Evolutionary conservation across 2,113 vertebrate species (phyloP), one percentile per base, ranked within the genome.

Genomic region (Menura novaehollandiae): DNA sequence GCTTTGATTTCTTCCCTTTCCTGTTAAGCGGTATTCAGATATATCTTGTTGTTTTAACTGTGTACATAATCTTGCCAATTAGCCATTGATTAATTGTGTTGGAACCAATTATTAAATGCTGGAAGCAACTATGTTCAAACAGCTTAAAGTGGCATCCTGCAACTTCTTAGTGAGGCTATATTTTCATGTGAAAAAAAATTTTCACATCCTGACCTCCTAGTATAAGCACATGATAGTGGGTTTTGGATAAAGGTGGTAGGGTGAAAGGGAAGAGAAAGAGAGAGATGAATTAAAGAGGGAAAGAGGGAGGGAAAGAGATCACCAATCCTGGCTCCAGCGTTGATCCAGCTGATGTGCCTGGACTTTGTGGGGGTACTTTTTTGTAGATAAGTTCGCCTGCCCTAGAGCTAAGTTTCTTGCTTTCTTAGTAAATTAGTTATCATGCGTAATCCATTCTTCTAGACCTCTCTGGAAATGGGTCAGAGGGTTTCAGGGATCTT

Each of bases 1-100:
- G 71, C 63, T 91, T 62, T 85, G 30, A 27, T 90, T 91, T 94
- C 60, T 88, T 62, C 46, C 46, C 53, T 88, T 91, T 90, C 58
- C 44, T 73, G 62, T 10, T 64, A 73, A 85, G 53, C 19, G n/a
- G 32, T 85, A 85, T 88, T 37, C 46, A 83, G 82, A 79, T 79
- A 85, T 69, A 80, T 64, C 58, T 60, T 47, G 15, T 58, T 62
- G 47, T 79, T 83, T 83, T 83, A 91, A 79, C 53, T 26, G 16
- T 68, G 11, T 55, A 52, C 44, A 62, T 67, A 72, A 85, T 75
- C 74, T 89, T 75, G 74, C 49, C 58, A 76, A 60, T 90, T 93
- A 94, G n/a, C 28, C 37, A 80, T 52, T 69, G 44, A 64, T 13
- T 85, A 82, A 82, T 81, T 83, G 26, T 56, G 33, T 71, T 88